phyloP scores from a whole-genome alignment of 2,888 invertebrate genomes.

The Acanthosepion pharaonis region DNA sequence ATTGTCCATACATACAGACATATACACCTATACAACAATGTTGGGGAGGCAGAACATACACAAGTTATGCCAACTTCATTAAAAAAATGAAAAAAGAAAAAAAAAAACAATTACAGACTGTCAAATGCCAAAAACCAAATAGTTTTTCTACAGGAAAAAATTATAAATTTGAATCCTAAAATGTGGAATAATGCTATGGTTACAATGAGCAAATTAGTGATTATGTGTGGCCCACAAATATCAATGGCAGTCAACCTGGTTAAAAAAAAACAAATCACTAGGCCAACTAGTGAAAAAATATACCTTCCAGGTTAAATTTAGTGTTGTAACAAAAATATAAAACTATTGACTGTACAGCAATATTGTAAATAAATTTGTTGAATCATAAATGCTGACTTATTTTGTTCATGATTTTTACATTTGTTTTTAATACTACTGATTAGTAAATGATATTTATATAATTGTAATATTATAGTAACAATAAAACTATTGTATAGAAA shows the following conservation, averaged over 20 bases:
- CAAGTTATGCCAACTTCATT: conserved; percentile 12
- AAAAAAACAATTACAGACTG: neutral
- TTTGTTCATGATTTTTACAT: neutral
- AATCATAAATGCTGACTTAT: conserved; percentile 6
- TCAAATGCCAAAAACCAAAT: conserved; percentile 12
- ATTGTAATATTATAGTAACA: too few species aligned
- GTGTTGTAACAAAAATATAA: neutral
- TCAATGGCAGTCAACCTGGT: neutral
- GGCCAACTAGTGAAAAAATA: neutral
- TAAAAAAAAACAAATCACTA: neutral
- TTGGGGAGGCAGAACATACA: conserved; percentile 20
- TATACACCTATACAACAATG: conserved; percentile 33
- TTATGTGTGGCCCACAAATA: neutral
- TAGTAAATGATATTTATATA: neutral
- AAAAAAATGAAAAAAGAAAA: neutral
- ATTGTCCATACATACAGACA: neutral
- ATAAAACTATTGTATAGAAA: too few species aligned
- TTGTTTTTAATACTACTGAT: neutral
- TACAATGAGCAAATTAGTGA: neutral
- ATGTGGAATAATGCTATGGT: neutral
- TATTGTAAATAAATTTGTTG: conserved; percentile 46
- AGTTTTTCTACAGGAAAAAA: neutral
- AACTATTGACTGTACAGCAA: conserved; percentile 38
- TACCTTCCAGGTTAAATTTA: neutral
- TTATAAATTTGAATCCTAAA: neutral